Evolutionary conservation across 1,140 invertebrate genomes (phyloP).

Genomic region (Gerris buenoi): DNA sequence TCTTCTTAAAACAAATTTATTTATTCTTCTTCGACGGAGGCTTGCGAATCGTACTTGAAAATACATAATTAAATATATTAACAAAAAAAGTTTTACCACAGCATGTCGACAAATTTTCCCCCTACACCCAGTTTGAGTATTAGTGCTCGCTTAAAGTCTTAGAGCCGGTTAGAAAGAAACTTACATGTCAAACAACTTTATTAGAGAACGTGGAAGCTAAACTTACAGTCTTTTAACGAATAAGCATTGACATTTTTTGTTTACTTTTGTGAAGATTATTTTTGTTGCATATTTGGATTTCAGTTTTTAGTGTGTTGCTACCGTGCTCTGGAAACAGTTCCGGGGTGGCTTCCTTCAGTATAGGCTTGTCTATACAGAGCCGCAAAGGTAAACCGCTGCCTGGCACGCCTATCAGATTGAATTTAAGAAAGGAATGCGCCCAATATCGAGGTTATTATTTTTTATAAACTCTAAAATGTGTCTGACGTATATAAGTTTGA

Average conservation of each 20-base stretch:
- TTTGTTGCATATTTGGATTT: neutral
- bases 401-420: slow-evolving; percentile 76
- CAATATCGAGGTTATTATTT: slow-evolving; percentile 56
- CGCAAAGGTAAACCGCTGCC: slow-evolving; percentile 57
- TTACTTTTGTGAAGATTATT: neutral
- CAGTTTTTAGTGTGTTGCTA: slow-evolving; percentile 81
- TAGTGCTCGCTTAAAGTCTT: neutral
- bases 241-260: neutral
- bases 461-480: too few relatives aligned
- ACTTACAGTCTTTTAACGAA: too few relatives aligned
- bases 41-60: too few relatives aligned
- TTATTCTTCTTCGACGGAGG: too few relatives aligned
- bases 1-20: too few relatives aligned
- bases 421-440: slow-evolving; percentile 84
- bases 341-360: slow-evolving; percentile 73
- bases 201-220: too few relatives aligned
- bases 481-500: too few relatives aligned
- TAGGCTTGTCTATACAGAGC: slow-evolving; percentile 72
- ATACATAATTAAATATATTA: too few relatives aligned
- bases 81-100: too few relatives aligned
- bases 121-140: neutral
- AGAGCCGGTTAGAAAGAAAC: neutral
- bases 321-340: slow-evolving; percentile 78
- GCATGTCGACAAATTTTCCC: neutral
- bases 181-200: too few relatives aligned